Base-by-base conservation (phyloP, 53 echinoderm and acorn worm species). In the Stichopus horrens region DNA sequence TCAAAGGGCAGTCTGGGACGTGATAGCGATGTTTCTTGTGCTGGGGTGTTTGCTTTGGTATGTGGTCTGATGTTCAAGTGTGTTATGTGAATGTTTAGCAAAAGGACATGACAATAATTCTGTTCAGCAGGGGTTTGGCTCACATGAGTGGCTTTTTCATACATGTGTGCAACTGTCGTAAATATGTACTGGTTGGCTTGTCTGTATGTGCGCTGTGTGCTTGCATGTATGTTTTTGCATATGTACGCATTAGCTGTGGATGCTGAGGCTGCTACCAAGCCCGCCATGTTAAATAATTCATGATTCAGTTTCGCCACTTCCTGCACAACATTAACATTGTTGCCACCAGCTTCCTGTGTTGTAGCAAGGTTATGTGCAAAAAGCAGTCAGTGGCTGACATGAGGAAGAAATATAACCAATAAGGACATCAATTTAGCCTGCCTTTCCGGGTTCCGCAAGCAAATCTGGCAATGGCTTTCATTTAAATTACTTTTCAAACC, bases 1-100 rank as follows among this genome's bases (percentile, higher is more conserved):
- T 81, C 81, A 81, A 81, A 81, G 81, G 81, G 81, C 81, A 81
- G 81, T 81, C 81, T 81, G 81, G 57, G 56, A 77, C 52, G 81
- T 57, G 56, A 81, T 81, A 57, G 57, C 81, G 52, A 79, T 54
- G 79, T 55, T 79, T 16, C 23, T 52, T 57, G 10, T 21, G 58
- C 20, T 81, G 57, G 56, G 81, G 81, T 81, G 81, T 81, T 81
- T 81, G 58, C 81, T 21, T 81, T 81, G 81, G 81, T 81, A 81
- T 81, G 81, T 81, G 81, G 56, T 58, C 81, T 81, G 56, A 81
- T 81, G 81, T 81, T 81, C 19, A 81, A 71, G 71, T 71, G 71
- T 18, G 14, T 7, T 13, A 71, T 71, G 71, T 21, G 71, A 71
- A 71, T 71, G 71, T 71, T 71, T 16, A 71, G 20, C 19, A 71